A percentile compares a stretch with the other conserved stretches of the same genome.
Evolutionary conservation across 2,888 invertebrate species (phyloP).

Genomic region (Phaedon cochleariae): DNA sequence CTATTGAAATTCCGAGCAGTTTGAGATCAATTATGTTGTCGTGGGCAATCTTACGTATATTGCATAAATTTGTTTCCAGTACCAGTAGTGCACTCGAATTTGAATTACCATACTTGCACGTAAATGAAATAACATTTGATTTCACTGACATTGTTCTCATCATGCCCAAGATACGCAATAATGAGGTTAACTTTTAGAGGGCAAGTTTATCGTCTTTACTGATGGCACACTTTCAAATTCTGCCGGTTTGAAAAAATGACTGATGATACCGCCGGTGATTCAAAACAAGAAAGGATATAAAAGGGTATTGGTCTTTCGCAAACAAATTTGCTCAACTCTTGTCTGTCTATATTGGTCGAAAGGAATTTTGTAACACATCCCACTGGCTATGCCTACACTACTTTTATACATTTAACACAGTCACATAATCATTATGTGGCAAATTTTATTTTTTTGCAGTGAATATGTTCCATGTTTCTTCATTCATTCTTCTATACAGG

Average conservation of each 20-base stretch:
- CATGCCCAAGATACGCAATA: constrained; percentile 24
- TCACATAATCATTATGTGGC: no score
- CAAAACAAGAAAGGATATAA: neutral
- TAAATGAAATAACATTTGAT: constrained; percentile 19
- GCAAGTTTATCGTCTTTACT: constrained; percentile 3
- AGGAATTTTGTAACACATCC: constrained; percentile 42
- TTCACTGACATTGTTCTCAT: constrained; percentile 33
- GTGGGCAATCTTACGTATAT: neutral
- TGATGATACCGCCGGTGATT: neutral
- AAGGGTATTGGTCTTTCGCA: constrained; percentile 20
- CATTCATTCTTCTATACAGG: no score
- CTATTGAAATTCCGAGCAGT: neutral
- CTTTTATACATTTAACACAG: neutral
- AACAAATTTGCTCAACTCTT: constrained; percentile 26
- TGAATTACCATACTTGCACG: constrained; percentile 26
- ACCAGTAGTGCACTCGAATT: constrained; percentile 10
- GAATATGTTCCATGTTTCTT: no score
- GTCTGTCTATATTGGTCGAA: constrained; percentile 36
- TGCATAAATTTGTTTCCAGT: constrained; percentile 3
- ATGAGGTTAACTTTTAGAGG: constrained; percentile 19
- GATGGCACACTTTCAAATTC: constrained; percentile 13
- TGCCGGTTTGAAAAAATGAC: neutral
- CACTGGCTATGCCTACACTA: constrained; percentile 26
- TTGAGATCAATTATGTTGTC: neutral
- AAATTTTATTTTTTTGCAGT: no score